phyloP scores from a whole-genome alignment of 2,888 invertebrate species.

The Aplocera efformata region DNA sequence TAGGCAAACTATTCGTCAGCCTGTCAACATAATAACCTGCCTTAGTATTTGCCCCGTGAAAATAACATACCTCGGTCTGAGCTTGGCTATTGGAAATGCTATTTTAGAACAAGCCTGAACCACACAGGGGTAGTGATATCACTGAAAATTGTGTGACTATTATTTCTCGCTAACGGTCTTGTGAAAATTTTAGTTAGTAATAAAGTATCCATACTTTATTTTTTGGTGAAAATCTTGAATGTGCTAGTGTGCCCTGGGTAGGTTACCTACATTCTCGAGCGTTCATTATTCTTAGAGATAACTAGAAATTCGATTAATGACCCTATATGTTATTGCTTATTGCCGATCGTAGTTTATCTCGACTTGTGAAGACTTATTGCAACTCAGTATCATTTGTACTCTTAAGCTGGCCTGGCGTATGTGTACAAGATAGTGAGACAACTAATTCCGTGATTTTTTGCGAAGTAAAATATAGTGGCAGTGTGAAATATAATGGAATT shows the following conservation, averaged over 20 bases:
- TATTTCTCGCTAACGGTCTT: no score
- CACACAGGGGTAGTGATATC: no score
- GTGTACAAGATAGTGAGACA: conserved; percentile 25
- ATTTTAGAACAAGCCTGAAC: no score
- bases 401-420: conserved; percentile 51
- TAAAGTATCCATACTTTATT: no score
- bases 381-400: conserved; percentile 63
- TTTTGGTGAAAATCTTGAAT: no score
- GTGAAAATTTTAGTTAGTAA: no score
- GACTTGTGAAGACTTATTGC: conserved; percentile 52
- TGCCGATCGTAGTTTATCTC: conserved; percentile 61
- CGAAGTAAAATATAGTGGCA: conserved; percentile 30
- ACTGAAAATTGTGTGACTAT: no score
- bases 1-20: conserved; percentile 1
- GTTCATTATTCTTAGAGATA: not conserved
- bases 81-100: conserved; percentile 1
- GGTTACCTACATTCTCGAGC: no score
- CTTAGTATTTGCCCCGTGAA: not conserved
- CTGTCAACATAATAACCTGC: conserved; percentile 4
- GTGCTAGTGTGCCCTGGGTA: no score
- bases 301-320: conserved; percentile 32
- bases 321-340: conserved; percentile 49
- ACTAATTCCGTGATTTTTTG: conserved; percentile 31
- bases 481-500: conserved; percentile 59
- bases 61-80: conserved; percentile 1